Conservation (phyloP, 64 coral and sea anemone species). For the Stylophora pistillata region DNA sequence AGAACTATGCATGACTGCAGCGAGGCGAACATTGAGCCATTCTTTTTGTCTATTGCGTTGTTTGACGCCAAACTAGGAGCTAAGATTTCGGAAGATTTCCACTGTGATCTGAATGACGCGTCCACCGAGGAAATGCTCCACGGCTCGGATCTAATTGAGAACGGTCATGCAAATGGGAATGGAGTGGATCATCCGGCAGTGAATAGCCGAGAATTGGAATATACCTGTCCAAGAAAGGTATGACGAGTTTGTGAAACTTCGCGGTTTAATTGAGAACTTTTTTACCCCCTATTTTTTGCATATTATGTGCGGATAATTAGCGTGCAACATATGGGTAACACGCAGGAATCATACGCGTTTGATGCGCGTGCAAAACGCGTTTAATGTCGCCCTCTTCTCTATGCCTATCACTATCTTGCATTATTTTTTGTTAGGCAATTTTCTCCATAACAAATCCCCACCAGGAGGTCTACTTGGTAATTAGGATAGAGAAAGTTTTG, state of each 20-base stretch:
- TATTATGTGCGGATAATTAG: no score
- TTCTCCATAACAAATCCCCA: constrained; percentile 86
- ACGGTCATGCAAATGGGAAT: constrained; percentile 80
- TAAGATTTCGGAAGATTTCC: constrained; percentile 92
- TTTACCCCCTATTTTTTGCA: neutral
- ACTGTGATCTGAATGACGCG: constrained; percentile 83
- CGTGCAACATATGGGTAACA: no score
- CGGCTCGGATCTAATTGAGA: constrained; percentile 74
- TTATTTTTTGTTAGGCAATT: constrained; percentile 47
- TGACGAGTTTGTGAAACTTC: neutral
- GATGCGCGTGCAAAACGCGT: no score
- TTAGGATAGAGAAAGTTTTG: constrained; percentile 92
- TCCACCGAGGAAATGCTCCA: constrained; percentile 71
- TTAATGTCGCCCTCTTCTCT: no score
- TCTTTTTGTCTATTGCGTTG: constrained; percentile 88
- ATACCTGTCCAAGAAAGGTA: constrained; percentile 74
- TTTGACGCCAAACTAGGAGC: constrained; percentile 92
- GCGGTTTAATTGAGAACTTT: no score
- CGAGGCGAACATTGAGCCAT: constrained; percentile 88
- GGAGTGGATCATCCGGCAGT: neutral
- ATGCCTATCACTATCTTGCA: no score
- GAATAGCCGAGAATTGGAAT: constrained; percentile 57
- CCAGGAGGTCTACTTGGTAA: constrained; percentile 85
- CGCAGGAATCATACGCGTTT: no score
- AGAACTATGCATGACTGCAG: constrained; percentile 56